These are phyloP conservation scores for Drosophila diplacantha DNA, from an alignment of 2,888 invertebrate species.

Conservation along the genomic window DNA sequence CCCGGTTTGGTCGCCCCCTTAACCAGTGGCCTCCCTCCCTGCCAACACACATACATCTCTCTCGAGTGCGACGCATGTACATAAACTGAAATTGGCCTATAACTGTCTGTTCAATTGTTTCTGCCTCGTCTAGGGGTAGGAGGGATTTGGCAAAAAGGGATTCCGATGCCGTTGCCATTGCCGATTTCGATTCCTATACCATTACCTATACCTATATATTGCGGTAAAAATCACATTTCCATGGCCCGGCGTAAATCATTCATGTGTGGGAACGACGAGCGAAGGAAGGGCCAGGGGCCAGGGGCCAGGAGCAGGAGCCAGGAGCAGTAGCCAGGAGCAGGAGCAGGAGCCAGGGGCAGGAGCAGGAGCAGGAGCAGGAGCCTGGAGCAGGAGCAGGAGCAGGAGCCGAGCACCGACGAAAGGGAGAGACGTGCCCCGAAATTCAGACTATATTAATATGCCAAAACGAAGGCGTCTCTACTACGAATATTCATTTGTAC, in stretches of 20 bases:
- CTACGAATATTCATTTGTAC: slow-evolving; percentile 72
- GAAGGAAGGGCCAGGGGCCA: not conserved
- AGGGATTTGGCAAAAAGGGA: slow-evolving; percentile 11
- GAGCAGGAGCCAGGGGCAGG: not conserved
- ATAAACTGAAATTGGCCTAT: slow-evolving; percentile 71
- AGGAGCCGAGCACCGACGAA: not conserved
- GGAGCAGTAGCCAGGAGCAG: not conserved
- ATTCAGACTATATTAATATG: slow-evolving; percentile 72
- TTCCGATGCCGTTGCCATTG: slow-evolving; percentile 10
- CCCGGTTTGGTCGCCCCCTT: not conserved
- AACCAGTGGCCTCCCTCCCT: not conserved
- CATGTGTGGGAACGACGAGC: slow-evolving; percentile 51
- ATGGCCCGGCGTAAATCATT: slow-evolving; percentile 65
- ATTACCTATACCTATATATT: slow-evolving; percentile 58
- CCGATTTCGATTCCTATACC: slow-evolving; percentile 22
- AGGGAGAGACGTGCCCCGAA: slow-evolving; percentile 38
- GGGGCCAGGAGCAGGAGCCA: not conserved
- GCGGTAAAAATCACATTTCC: slow-evolving; percentile 71
- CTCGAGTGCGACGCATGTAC: slow-evolving; percentile 67
- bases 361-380: too few relatives aligned
- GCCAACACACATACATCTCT: slow-evolving; percentile 62
- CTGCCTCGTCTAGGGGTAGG: slow-evolving; percentile 5
- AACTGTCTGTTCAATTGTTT: slow-evolving; percentile 72
- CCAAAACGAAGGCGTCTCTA: slow-evolving; percentile 65
- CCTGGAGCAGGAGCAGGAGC: not conserved